These are phyloP conservation scores for Chromoteleia sp. DNA, from an alignment of 2,888 invertebrate species.

Conservation along the genomic window DNA sequence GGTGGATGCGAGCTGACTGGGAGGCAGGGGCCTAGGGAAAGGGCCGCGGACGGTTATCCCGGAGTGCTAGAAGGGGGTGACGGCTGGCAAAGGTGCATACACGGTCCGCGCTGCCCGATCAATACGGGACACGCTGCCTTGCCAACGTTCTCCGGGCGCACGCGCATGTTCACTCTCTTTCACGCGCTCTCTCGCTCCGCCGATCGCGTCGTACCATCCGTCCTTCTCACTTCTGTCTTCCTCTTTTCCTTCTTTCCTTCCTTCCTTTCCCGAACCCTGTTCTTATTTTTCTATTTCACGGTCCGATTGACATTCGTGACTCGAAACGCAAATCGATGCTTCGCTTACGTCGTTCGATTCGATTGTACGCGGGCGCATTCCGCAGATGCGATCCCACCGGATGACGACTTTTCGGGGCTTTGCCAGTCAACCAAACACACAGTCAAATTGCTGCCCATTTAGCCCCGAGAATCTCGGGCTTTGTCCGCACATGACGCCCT, in stretches of 20 bases:
- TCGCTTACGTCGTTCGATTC: conserved; percentile 6
- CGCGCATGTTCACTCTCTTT: conserved; percentile 42
- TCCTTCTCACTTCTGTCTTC: conserved; percentile 10
- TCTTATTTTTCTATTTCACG: conserved; percentile 47
- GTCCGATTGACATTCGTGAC: conserved; percentile 47
- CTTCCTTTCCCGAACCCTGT: background rate
- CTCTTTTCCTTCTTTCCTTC: conserved; percentile 1
- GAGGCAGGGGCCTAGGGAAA: conserved; percentile 46
- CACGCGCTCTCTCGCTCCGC: conserved; percentile 12
- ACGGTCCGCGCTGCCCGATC: conserved; percentile 66
- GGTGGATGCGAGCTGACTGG: conserved; percentile 53
- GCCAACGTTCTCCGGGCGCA: conserved; percentile 67
- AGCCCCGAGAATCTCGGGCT: conserved; percentile 16
- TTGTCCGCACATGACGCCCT: conserved; percentile 11
- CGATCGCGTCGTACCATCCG: background rate
- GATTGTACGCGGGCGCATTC: conserved; percentile 30
- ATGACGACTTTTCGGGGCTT: conserved; percentile 6
- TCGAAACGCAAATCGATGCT: conserved; percentile 47
- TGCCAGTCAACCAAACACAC: conserved; percentile 1
- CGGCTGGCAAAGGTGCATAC: conserved; percentile 58
- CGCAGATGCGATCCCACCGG: conserved; percentile 1
- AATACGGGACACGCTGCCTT: conserved; percentile 69
- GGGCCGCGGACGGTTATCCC: conserved; percentile 62
- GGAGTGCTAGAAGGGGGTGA: conserved; percentile 51
- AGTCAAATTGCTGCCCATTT: conserved; percentile 18